Percentiles rank a stretch among this genome's conserved stretches.
Evolutionary conservation across 1,140 invertebrate genomes (phyloP).

Genomic region (Orius insidiosus): DNA sequence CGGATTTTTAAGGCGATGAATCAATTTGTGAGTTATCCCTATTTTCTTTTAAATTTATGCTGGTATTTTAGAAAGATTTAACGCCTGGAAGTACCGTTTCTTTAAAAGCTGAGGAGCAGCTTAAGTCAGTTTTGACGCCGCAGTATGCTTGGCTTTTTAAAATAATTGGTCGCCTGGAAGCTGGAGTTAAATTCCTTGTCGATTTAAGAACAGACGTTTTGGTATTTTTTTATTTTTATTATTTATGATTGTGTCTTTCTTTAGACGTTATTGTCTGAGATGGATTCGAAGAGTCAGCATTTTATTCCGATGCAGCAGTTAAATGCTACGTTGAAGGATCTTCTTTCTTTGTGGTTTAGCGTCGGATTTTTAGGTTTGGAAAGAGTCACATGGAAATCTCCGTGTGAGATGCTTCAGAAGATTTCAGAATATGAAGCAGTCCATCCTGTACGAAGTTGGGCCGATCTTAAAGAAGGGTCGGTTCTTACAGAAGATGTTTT

Average conservation of each 20-base stretch:
- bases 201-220: conserved; percentile 50
- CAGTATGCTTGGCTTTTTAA: conserved; percentile 45
- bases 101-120: conserved; percentile 25
- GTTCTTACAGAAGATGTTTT: conserved; percentile 55
- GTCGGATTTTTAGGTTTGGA: conserved; percentile 53
- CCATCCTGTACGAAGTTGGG: conserved; percentile 58
- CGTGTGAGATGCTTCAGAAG: conserved; percentile 59
- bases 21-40: conserved; percentile 17
- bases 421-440: conserved; percentile 68
- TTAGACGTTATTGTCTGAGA: neutral
- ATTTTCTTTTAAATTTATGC: conserved; percentile 1
- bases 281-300: conserved; percentile 11
- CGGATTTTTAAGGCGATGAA: conserved; percentile 24
- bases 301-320: conserved; percentile 32
- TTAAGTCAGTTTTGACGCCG: conserved; percentile 33
- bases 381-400: conserved; percentile 53
- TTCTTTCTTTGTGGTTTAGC: conserved; percentile 54
- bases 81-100: conserved; percentile 23
- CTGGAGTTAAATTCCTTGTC: conserved; percentile 60
- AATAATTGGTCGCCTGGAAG: conserved; percentile 42
- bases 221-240: conserved; percentile 27
- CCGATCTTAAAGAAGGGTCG: conserved; percentile 53
- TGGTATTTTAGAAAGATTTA: conserved; percentile 21
- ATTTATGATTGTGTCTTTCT: no score
- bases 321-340: conserved; percentile 37